Evolutionary conservation across 2,113 vertebrate genomes (phyloP).

Genomic region (Thunnus maccoyii): DNA sequence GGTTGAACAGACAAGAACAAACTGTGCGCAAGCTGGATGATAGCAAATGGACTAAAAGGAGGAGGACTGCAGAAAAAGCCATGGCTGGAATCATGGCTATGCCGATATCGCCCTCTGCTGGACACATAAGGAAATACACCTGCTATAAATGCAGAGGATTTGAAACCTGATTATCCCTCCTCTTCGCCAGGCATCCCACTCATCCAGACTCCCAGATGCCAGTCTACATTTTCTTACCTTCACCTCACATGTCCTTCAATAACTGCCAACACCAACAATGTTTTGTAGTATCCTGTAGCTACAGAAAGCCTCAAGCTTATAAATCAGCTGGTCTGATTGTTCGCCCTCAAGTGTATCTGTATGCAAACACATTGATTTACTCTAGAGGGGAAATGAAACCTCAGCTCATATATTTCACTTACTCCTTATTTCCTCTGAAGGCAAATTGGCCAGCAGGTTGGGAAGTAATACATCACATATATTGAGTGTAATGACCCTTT

Average conservation of each 20-base stretch:
- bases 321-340: conserved; percentile 85
- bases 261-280: conserved; percentile 23
- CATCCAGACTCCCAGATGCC: background rate
- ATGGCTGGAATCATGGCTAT: conserved; percentile 15
- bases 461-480: background rate
- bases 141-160: background rate
- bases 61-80: background rate
- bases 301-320: conserved; percentile 53
- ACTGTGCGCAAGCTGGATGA: background rate
- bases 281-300: conserved; percentile 30
- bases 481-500: conserved; percentile 14
- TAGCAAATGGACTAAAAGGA: background rate
- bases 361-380: conserved; percentile 56
- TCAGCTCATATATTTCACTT: background rate
- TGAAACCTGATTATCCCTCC: conserved; percentile 8
- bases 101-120: conserved; percentile 67
- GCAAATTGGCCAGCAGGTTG: conserved; percentile 6
- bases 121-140: conserved; percentile 32
- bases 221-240: background rate
- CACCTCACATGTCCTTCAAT: conserved; percentile 6
- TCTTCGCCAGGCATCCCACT: background rate
- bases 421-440: conserved; percentile 15
- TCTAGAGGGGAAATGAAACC: conserved; percentile 2
- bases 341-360: conserved; percentile 45
- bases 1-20: background rate